A percentile compares a stretch with the other conserved stretches of the same genome.
phyloP scores from a whole-genome alignment of 2,113 vertebrate genomes.

The Arizona elegans region DNA sequence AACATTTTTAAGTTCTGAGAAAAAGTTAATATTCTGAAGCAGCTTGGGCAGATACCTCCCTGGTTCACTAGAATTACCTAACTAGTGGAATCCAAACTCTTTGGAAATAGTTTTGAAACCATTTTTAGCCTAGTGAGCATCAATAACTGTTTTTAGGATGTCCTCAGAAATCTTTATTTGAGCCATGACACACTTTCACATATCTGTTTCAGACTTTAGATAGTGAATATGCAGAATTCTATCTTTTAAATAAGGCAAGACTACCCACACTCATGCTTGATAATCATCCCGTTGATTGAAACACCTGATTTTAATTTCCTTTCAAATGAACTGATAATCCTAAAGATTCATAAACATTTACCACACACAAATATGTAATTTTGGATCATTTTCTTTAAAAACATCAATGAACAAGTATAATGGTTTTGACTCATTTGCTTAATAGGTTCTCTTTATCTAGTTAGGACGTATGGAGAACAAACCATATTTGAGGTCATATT shows the following conservation, averaged over 20 bases:
- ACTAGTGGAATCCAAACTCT: neutral
- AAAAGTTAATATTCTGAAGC: neutral
- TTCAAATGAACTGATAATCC: neutral
- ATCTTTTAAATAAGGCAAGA: neutral
- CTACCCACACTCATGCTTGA: neutral
- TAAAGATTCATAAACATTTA: neutral
- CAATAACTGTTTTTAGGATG: neutral
- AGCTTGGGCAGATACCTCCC: neutral
- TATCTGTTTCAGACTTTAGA: neutral
- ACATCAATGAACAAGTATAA: neutral
- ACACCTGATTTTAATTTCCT: neutral
- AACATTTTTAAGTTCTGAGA: neutral
- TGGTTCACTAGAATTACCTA: neutral
- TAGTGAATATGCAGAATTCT: neutral
- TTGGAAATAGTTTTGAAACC: neutral
- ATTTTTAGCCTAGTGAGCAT: neutral
- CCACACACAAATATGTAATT: neutral
- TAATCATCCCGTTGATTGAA: neutral
- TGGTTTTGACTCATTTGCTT: neutral
- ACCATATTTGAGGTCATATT: neutral
- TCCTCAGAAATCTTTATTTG: neutral
- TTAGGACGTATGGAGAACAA: neutral
- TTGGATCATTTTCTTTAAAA: neutral
- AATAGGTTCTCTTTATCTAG: neutral
- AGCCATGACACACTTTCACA: neutral